Conservation (phyloP, 2,113 vertebrate species). For the Puntigrus tetrazona region DNA sequence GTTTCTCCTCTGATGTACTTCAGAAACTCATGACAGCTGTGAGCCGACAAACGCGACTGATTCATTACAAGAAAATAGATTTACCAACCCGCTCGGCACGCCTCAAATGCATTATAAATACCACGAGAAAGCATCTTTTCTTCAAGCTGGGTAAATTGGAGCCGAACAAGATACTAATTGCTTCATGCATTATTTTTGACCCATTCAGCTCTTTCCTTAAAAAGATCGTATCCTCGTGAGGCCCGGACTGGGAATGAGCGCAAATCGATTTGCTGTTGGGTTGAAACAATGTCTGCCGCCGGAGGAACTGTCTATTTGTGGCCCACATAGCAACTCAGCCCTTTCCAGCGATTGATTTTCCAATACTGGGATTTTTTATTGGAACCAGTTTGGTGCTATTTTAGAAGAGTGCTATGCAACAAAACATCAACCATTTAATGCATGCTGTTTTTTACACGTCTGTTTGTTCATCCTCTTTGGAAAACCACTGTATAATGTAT, state of each 20-base stretch:
- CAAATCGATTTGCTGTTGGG: conserved; percentile 23
- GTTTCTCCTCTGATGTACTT: neutral
- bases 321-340: conserved; percentile 24
- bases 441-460: neutral
- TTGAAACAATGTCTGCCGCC: conserved; percentile 23
- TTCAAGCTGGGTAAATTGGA: neutral
- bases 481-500: too few species aligned
- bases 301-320: conserved; percentile 15
- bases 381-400: neutral
- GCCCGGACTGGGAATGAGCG: conserved; percentile 12
- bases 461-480: neutral
- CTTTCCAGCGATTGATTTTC: conserved; percentile 48
- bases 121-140: neutral
- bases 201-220: neutral
- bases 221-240: neutral
- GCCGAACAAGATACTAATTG: neutral
- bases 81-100: neutral
- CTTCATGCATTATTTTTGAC: neutral
- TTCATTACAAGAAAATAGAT: neutral
- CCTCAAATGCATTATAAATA: neutral
- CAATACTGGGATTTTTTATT: conserved; percentile 12
- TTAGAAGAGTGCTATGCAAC: neutral
- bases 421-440: neutral
- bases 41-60: neutral
- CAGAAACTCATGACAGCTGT: neutral